phyloP scores from a whole-genome alignment of 2,113 vertebrate species.

The Cyphomyrus discorhynchus region DNA sequence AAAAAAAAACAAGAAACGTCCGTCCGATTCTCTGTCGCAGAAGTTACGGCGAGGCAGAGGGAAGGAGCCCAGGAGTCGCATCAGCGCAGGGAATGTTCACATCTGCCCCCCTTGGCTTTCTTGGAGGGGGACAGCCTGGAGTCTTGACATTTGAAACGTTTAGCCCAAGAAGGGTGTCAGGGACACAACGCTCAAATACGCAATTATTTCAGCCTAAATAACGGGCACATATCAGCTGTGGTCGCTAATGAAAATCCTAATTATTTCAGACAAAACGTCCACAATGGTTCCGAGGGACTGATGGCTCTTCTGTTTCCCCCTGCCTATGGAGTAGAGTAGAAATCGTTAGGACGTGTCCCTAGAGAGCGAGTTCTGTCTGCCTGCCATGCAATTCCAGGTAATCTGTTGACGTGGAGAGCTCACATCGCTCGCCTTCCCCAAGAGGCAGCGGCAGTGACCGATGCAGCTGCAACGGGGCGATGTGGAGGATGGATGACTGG shows the following conservation, averaged over 20 bases:
- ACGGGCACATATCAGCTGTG: constrained; percentile 34
- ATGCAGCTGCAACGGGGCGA: constrained; percentile 35
- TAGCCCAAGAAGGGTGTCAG: constrained; percentile 29
- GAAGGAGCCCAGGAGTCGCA: background rate
- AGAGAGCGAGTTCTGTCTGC: constrained; percentile 30
- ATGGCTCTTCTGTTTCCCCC: constrained; percentile 34
- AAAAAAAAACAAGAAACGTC: background rate
- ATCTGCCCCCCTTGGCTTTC: background rate
- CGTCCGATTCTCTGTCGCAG: background rate
- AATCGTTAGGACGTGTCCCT: constrained; percentile 41
- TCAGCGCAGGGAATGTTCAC: background rate
- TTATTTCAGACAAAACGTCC: constrained; percentile 55
- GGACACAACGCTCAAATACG: constrained; percentile 11
- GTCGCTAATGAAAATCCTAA: constrained; percentile 52
- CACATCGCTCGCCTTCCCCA: constrained; percentile 27
- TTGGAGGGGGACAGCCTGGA: constrained; percentile 21
- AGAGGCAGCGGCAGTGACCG: constrained; percentile 29
- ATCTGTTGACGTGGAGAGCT: constrained; percentile 44
- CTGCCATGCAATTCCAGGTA: constrained; percentile 42
- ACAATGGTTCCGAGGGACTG: constrained; percentile 35
- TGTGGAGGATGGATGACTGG: constrained; percentile 31
- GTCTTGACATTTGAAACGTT: constrained; percentile 41
- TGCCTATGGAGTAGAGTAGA: constrained; percentile 33
- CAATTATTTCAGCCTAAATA: constrained; percentile 47
- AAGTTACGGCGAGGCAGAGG: background rate